Base-by-base conservation (phyloP, 1,140 invertebrate genomes). In the Brachionus calyciflorus region DNA sequence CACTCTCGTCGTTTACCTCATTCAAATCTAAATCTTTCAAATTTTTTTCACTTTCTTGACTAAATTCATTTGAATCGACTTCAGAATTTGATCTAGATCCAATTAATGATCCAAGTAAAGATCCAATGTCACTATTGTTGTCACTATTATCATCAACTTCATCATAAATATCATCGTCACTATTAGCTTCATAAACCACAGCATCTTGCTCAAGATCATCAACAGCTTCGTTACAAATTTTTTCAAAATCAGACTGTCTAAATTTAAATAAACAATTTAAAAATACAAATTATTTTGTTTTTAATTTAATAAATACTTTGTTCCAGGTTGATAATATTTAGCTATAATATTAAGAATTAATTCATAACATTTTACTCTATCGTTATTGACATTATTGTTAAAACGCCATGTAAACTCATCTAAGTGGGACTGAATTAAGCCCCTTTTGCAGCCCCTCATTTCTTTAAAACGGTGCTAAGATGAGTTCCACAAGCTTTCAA, bases 51-150 rank as follows among this genome's bases (percentile, higher is more conserved):
- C n/a, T n/a, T n/a, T n/a, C n/a, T n/a, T n/a, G n/a, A n/a, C n/a
- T n/a, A n/a, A n/a, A n/a, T n/a, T n/a, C n/a, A 51, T 51, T 51
- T 51, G 49, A 24, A 51, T 51, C 49, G 12, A 51, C 49, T 51
- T 51, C 49, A n/a, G 46, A 48, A 48, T 48, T 48, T 14, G 46
- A 48, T 48, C 46, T 48, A 14, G 46, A 48, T 12, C 46, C 12
- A 48, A 48, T 48, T 48, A 48, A 48, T 48, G 46, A 48, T 48
- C 46, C 46, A 48, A 48, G 19, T 51, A 51, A 51, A 21, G 49
- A 51, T 5, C 49, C 49, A 51, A 51, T 51, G 49, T 51, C 49
- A 51, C 49, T 51, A 19, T 51, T 51, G 26, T 21, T 24, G 26
- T 51, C 49, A n/a, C n/a, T n/a, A n/a, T n/a, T n/a, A 12, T 51